Evolutionary conservation across 2,888 invertebrate genomes (phyloP), one percentile per base, ranked within the genome.

Genomic region (Epistrophe eligans): DNA sequence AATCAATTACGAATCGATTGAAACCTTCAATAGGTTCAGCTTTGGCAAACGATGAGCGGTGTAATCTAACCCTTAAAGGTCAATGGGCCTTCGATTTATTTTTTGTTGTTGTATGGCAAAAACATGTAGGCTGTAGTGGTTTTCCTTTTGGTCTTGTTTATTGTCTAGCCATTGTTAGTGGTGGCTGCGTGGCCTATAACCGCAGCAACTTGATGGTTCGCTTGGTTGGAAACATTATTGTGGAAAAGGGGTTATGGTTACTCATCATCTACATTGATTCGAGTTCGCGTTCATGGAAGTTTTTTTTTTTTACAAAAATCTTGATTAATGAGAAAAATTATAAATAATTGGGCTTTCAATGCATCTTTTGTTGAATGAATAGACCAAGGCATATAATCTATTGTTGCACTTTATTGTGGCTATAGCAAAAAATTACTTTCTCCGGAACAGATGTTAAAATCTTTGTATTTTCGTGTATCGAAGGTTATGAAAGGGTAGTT

Each of bases 291-390:
- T 35, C 48, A 35, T 52, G 67, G 73, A 81, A 80, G 73, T 66
- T 50, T 74, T 60, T 60, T 28, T 28, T 28, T 35, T 28, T 35
- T 13, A 40, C 50, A 57, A 45, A 77, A 80, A 84, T 77, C 74
- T 79, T 87, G 87, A 87, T 87, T 87, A 87, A 87, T 87, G 87
- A 82, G 82, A 71, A 83, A 87, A 81, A 77, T 85, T 85, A 77
- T 74, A 81, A 82, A 64, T 74, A 81, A 85, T 85, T 77, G 73
- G 70, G 50, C 74, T 74, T 85, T 85, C 70, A 85, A 77, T 77
- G 85, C 9, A 82, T 77, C 81, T 85, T 79, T 81, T 81, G 81
- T 81, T 82, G 64, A 32, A 52, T 43, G 74, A 58, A 79, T 70
- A 48, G 62, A 19, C 70, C 17, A 35, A 52, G 19, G 24, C 3